A percentile compares a stretch with the other conserved stretches of the same genome.
These are phyloP conservation scores for Scatophagus argus DNA, from an alignment of 2,113 vertebrate genomes.

Conservation along the genomic window DNA sequence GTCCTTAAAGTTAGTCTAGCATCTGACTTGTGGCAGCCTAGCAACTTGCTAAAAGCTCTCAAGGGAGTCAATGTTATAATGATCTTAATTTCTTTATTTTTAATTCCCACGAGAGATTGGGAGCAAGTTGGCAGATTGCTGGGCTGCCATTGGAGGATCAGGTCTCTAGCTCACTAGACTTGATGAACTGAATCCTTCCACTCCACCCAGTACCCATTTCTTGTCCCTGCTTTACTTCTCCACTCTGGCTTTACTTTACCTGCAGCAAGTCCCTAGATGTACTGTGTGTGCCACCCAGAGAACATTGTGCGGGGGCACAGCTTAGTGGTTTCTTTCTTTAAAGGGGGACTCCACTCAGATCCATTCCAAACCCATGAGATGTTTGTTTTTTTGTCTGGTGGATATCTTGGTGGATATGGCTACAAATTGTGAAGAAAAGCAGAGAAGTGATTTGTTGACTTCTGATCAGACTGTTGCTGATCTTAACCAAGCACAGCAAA, in stretches of 20 bases:
- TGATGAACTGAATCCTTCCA: constrained; percentile 46
- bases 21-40: constrained; percentile 44
- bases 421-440: constrained; percentile 10
- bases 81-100: constrained; percentile 65
- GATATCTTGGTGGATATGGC: constrained; percentile 11
- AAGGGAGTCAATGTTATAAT: constrained; percentile 28
- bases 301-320: constrained; percentile 7
- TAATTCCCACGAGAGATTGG: constrained; percentile 31
- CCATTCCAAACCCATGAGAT: constrained; percentile 63
- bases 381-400: constrained; percentile 36
- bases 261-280: constrained; percentile 45
- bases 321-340: constrained; percentile 64
- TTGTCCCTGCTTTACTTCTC: constrained; percentile 56
- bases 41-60: constrained; percentile 46
- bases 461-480: constrained; percentile 46
- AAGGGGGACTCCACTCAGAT: constrained; percentile 45
- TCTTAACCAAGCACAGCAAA: constrained; percentile 51
- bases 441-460: constrained; percentile 11
- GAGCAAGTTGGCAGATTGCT: constrained; percentile 40
- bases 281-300: constrained; percentile 43
- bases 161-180: constrained; percentile 29
- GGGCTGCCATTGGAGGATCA: constrained; percentile 42
- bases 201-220: constrained; percentile 31
- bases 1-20: constrained; percentile 32
- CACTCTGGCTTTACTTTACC: constrained; percentile 50